These are phyloP conservation scores for Mareca strepera DNA, from an alignment of 2,797 vertebrate species.

Conservation along the genomic window DNA sequence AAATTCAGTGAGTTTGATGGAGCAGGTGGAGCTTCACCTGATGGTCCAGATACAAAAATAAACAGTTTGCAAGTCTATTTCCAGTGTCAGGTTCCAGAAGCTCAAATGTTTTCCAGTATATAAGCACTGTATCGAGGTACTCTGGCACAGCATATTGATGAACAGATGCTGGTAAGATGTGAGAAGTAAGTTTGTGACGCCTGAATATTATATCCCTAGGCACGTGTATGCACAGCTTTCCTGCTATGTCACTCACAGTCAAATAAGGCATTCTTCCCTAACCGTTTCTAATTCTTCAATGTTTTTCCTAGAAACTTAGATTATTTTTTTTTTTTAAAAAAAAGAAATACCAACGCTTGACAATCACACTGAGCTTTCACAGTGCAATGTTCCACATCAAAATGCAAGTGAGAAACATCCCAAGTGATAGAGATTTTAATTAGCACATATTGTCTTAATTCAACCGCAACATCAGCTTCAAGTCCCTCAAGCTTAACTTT, in stretches of 20 bases:
- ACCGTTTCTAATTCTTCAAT: not conserved
- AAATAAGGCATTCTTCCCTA: not conserved
- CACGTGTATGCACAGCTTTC: not conserved
- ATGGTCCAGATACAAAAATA: not conserved
- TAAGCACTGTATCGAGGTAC: not conserved
- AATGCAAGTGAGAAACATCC: constrained; percentile 21
- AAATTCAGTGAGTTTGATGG: not conserved
- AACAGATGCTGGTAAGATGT: not conserved
- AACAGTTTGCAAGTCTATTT: not conserved
- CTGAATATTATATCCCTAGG: not conserved
- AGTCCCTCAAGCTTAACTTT: not conserved
- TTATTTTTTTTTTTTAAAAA: too few relatives aligned
- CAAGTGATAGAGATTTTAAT: constrained; percentile 39
- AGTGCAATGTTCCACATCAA: not conserved
- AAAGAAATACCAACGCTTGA: not conserved
- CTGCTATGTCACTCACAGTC: not conserved
- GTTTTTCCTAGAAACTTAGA: constrained; percentile 5
- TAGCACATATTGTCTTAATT: constrained; percentile 19
- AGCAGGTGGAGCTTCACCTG: not conserved
- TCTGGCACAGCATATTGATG: rapidly evolving
- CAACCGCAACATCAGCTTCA: not conserved
- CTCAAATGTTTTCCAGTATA: not conserved
- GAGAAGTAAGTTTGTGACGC: not conserved
- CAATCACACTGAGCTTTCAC: not conserved
- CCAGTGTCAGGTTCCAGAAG: not conserved